Percentiles rank a stretch among this genome's conserved stretches.
Evolutionary conservation across 2,113 vertebrate genomes (phyloP).

Genomic region (Hemicordylus capensis): DNA sequence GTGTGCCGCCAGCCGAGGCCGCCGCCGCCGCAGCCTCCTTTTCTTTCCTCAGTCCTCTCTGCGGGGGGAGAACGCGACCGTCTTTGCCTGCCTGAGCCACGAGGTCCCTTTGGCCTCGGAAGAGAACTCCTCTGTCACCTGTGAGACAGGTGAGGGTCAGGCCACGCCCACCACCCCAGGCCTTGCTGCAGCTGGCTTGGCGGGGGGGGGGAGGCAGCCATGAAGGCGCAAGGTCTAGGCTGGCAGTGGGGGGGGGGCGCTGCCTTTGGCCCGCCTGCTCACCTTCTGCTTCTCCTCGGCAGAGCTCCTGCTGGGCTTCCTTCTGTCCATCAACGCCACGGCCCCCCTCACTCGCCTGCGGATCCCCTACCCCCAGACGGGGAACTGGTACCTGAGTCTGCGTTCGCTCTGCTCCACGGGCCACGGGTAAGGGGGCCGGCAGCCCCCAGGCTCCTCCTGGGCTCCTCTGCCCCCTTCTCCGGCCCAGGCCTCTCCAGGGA

Average conservation of each 20-base stretch:
- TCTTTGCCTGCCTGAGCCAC: conserved; percentile 94
- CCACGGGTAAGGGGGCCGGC: conserved; percentile 79
- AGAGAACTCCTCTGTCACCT: conserved; percentile 86
- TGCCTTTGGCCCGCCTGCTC: not conserved
- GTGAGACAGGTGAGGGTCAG: conserved; percentile 86
- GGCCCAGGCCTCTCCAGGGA: not conserved
- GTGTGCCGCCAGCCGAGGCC: no score
- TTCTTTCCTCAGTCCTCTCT: conserved; percentile 81
- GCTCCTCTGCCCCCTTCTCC: not conserved
- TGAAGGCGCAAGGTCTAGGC: no score
- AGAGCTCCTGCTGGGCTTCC: conserved; percentile 89
- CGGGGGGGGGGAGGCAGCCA: no score
- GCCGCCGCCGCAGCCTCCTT: no score
- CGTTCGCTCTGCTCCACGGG: conserved; percentile 87
- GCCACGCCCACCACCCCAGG: accelerated
- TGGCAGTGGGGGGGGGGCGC: accelerated
- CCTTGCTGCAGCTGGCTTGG: no score
- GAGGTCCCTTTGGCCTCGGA: conserved; percentile 88
- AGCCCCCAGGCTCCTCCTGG: not conserved
- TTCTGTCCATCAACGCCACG: conserved; percentile 84
- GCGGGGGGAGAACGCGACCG: conserved; percentile 89
- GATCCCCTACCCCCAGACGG: conserved; percentile 95
- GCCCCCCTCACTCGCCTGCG: conserved; percentile 88
- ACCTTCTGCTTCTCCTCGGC: not conserved
- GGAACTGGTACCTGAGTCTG: conserved; percentile 96